Percentiles rank a stretch among this genome's conserved stretches.
phyloP scores from a whole-genome alignment of 2,113 vertebrate genomes.

The Melanerpes aurifrons region DNA sequence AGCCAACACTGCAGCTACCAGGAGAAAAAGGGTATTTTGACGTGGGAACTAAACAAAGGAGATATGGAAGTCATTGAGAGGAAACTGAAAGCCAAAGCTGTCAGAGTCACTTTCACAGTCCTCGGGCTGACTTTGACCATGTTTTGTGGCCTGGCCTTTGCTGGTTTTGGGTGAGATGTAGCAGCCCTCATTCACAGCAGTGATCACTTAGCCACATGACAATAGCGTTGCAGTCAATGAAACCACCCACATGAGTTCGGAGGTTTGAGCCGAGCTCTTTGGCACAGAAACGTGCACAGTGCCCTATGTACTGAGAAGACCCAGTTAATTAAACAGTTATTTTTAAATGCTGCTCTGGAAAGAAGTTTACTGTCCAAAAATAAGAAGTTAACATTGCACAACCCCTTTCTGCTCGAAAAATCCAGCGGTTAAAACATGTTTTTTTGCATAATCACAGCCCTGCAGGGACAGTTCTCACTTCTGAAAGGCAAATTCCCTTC shows the following conservation, averaged over 20 bases:
- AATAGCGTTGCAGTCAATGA: conserved; percentile 38
- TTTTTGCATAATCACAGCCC: neutral
- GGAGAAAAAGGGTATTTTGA: neutral
- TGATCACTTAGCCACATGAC: neutral
- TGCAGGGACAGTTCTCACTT: conserved; percentile 11
- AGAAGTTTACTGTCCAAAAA: neutral
- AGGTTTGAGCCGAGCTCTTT: neutral
- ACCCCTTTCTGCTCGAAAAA: conserved; percentile 10
- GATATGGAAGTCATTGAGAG: neutral
- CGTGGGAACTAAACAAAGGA: neutral
- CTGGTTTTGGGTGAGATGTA: conserved; percentile 48
- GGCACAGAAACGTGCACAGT: neutral
- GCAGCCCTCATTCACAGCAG: conserved; percentile 9
- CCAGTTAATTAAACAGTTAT: neutral
- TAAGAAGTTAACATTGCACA: neutral
- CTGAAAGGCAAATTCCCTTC: neutral
- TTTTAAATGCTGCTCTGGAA: conserved; percentile 24
- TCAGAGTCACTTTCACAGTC: conserved; percentile 31
- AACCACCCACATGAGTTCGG: conserved; percentile 17
- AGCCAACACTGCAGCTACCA: rapidly evolving
- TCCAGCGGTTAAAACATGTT: conserved; percentile 1
- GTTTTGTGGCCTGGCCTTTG: conserved; percentile 34
- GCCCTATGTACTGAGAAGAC: neutral
- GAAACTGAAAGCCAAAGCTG: conserved; percentile 32
- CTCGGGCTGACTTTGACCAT: conserved; percentile 14